These are phyloP conservation scores for Taenioides sp. DNA, from an alignment of 2,797 vertebrate genomes.

Conservation along the genomic window DNA sequence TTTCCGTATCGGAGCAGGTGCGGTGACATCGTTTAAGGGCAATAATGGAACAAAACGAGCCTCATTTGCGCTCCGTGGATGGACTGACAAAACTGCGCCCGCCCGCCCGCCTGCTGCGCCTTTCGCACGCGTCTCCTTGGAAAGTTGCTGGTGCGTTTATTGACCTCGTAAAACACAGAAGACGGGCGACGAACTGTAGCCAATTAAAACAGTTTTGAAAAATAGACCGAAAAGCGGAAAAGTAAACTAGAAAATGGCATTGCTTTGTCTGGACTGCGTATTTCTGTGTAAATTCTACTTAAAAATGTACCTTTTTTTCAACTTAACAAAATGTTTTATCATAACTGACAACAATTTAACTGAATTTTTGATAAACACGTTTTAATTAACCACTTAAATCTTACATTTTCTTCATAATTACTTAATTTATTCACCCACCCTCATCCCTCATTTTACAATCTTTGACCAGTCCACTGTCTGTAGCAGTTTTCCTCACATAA, in stretches of 20 bases:
- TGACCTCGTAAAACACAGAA: conserved; percentile 2
- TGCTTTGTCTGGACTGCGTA: neutral
- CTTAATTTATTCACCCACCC: neutral
- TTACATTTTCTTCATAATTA: neutral
- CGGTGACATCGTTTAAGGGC: neutral
- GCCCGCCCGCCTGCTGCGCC: too few species aligned
- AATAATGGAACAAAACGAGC: neutral
- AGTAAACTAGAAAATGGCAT: too few species aligned
- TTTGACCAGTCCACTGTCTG: neutral
- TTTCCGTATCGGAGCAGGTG: neutral
- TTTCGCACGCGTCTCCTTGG: neutral
- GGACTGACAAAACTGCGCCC: neutral
- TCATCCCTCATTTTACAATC: neutral
- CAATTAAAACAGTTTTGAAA: conserved; percentile 1
- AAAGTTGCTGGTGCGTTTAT: conserved; percentile 45
- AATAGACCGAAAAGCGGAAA: too few species aligned
- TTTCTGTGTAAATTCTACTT: neutral
- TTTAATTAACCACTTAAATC: neutral
- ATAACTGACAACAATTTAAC: neutral
- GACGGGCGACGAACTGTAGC: neutral
- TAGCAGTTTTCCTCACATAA: neutral
- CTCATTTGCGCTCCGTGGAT: neutral
- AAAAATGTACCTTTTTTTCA: neutral
- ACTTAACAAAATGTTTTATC: neutral
- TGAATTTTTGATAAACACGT: neutral